phyloP scores from a whole-genome alignment of 2,113 vertebrate species.

The Lanius collurio region DNA sequence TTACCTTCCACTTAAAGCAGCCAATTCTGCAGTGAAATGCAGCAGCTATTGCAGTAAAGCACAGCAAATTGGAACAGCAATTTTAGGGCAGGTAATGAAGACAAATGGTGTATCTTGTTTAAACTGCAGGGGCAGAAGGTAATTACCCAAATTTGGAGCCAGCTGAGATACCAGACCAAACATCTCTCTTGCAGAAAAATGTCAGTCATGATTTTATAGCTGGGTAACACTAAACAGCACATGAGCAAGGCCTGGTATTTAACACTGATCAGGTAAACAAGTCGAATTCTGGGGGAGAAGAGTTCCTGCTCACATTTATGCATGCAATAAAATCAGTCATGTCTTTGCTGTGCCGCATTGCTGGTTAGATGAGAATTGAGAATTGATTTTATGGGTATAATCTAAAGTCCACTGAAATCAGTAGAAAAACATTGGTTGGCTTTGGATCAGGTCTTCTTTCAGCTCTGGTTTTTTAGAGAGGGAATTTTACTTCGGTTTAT shows the following conservation, averaged over 20 bases:
- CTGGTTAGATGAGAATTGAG: conserved; percentile 3
- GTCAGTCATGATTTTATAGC: conserved; percentile 32
- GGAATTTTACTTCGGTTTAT: neutral
- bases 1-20: conserved; percentile 34
- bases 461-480: neutral
- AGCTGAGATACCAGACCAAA: neutral
- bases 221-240: neutral
- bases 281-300: neutral
- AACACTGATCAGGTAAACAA: neutral
- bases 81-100: conserved; percentile 57
- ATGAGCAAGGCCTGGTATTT: neutral
- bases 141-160: conserved; percentile 51
- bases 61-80: conserved; percentile 44
- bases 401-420: neutral
- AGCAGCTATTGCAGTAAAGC: conserved; percentile 37
- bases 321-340: neutral
- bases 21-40: conserved; percentile 31
- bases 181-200: neutral
- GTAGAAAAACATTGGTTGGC: neutral
- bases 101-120: conserved; percentile 50
- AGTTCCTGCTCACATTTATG: neutral
- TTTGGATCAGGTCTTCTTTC: neutral
- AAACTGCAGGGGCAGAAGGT: conserved; percentile 53
- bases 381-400: neutral
- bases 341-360: neutral